phyloP scores from a whole-genome alignment of 2,113 vertebrate species.

The Solea senegalensis region DNA sequence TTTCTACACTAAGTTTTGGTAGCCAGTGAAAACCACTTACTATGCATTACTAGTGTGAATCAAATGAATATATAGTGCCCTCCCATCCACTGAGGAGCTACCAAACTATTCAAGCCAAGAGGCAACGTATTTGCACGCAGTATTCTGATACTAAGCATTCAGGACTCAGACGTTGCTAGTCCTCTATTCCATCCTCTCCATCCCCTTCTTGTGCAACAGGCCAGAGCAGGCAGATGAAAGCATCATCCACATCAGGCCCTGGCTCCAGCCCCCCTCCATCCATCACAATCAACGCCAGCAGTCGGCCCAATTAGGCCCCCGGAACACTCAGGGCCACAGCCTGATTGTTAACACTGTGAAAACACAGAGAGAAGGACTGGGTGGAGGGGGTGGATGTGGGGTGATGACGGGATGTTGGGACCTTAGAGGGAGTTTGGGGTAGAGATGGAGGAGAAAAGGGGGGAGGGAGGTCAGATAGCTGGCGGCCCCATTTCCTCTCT shows the following conservation, averaged over 20 bases:
- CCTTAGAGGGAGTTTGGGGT: conserved; percentile 32
- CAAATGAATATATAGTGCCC: too few relatives aligned
- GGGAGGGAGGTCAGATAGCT: conserved; percentile 63
- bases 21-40: neutral
- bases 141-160: neutral
- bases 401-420: conserved; percentile 58
- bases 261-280: conserved; percentile 64
- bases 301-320: conserved; percentile 75
- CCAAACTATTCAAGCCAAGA: neutral
- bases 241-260: conserved; percentile 29
- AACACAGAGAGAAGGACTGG: conserved; percentile 55
- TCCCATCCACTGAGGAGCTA: neutral
- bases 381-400: conserved; percentile 7
- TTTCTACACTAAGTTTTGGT: neutral
- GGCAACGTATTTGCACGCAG: neutral
- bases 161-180: neutral
- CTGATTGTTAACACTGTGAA: conserved; percentile 80
- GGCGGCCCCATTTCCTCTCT: conserved; percentile 80
- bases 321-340: conserved; percentile 77
- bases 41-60: too few relatives aligned
- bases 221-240: conserved; percentile 59
- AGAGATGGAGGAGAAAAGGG: conserved; percentile 28
- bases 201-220: conserved; percentile 37
- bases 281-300: conserved; percentile 81
- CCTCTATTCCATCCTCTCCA: conserved; percentile 10